A percentile compares a stretch with the other conserved stretches of the same genome.
Evolutionary conservation across 2,113 vertebrate genomes (phyloP).

Genomic region (Podocnemis expansa): DNA sequence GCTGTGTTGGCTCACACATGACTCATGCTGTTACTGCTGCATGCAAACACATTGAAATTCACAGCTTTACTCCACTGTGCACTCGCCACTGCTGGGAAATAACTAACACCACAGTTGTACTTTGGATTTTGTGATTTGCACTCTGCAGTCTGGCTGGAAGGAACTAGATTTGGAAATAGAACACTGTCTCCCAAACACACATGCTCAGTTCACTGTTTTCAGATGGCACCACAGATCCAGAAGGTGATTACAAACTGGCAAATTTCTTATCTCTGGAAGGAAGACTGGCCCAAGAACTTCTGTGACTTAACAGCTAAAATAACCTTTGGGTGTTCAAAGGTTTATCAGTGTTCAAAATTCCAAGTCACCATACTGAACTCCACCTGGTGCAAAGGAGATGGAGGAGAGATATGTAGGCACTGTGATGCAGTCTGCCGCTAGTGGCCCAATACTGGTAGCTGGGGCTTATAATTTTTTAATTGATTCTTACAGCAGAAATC

Average conservation of each 20-base stretch:
- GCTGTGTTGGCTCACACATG: not conserved
- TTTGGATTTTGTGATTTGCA: not conserved
- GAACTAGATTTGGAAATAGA: too few relatives aligned
- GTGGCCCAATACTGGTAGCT: not conserved
- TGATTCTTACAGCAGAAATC: not conserved
- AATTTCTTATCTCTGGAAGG: not conserved
- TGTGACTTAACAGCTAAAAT: not conserved
- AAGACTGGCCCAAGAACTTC: not conserved
- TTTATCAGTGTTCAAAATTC: not conserved
- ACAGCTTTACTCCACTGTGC: not conserved
- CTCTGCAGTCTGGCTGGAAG: not conserved
- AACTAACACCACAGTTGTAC: not conserved
- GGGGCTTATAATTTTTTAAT: not conserved
- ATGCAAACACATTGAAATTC: not conserved
- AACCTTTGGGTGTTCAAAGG: not conserved
- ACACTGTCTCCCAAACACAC: not conserved
- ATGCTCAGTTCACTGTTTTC: not conserved
- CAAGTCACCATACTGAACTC: not conserved
- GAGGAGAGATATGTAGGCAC: not conserved
- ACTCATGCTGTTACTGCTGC: not conserved
- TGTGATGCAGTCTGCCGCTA: not conserved
- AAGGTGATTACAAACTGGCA: not conserved
- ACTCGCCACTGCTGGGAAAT: not conserved
- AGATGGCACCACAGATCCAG: not conserved
- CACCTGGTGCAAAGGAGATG: not conserved